Evolutionary conservation across 1,140 invertebrate species (phyloP).

Genomic region (Lasioglossum baleicum): DNA sequence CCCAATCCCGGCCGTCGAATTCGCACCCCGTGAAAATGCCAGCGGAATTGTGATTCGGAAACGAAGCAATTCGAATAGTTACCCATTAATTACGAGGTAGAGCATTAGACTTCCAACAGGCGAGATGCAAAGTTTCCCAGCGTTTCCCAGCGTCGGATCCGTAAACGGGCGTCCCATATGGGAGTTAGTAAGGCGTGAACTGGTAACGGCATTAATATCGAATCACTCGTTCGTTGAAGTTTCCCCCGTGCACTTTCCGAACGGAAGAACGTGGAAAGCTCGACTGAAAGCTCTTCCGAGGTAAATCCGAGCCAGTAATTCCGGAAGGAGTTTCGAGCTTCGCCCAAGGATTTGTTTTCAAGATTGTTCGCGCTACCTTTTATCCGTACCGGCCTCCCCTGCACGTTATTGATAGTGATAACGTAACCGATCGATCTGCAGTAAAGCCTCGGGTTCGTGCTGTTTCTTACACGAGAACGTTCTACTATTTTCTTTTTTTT

Average conservation of each 20-base stretch:
- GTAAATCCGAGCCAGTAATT: constrained; percentile 59
- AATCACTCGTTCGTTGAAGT: constrained; percentile 59
- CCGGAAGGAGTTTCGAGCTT: constrained; percentile 55
- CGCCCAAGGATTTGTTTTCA: constrained; percentile 54
- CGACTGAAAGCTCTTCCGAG: constrained; percentile 47
- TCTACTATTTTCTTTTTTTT: no score
- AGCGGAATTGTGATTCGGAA: constrained; percentile 9
- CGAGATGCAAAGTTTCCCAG: constrained; percentile 36
- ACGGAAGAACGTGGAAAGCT: constrained; percentile 52
- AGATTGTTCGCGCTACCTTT: constrained; percentile 35
- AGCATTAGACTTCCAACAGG: constrained; percentile 44
- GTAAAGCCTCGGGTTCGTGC: no score
- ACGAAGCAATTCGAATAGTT: constrained; percentile 33
- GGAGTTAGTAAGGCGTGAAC: constrained; percentile 52
- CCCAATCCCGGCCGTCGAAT: neutral
- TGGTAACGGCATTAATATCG: constrained; percentile 65
- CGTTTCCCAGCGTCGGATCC: constrained; percentile 14
- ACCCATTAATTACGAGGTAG: constrained; percentile 52
- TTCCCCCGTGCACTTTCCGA: constrained; percentile 43
- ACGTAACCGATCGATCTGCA: neutral
- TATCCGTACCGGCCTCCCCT: neutral
- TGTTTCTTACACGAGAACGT: no score
- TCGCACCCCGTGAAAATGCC: neutral
- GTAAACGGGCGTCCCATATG: constrained; percentile 34
- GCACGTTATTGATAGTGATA: constrained; percentile 7